Percentiles rank a stretch among this genome's conserved stretches.
These are phyloP conservation scores for Anomalospiza imberbis DNA, from an alignment of 2,797 vertebrate species.

Conservation along the genomic window DNA sequence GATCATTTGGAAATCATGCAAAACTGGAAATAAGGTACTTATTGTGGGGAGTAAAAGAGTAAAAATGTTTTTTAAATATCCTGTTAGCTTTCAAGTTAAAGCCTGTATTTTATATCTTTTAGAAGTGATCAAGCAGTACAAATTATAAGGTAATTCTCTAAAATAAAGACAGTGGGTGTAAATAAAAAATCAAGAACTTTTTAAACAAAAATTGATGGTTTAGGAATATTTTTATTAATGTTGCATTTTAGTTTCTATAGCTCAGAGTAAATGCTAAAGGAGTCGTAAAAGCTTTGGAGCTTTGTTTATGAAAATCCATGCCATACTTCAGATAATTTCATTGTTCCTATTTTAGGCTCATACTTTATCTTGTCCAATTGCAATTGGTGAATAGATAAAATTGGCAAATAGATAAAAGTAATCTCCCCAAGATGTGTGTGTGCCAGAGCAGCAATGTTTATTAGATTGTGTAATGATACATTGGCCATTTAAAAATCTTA, in stretches of 20 bases:
- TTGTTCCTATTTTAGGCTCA: not conserved
- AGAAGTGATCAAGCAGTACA: not conserved
- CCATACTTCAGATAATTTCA: not conserved
- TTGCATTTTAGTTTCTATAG: not conserved
- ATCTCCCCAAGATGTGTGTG: not conserved
- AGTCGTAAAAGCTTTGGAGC: not conserved
- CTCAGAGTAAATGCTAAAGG: not conserved
- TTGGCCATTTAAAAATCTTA: not conserved
- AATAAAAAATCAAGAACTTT: not conserved
- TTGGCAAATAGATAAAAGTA: conserved; percentile 2
- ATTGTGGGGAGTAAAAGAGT: not conserved
- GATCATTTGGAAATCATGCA: not conserved
- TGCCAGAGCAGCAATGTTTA: not conserved
- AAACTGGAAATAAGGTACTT: not conserved
- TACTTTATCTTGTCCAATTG: not conserved
- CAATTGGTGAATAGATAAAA: not conserved
- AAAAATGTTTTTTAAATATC: not conserved
- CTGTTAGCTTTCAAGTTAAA: not conserved
- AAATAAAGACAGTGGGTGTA: not conserved
- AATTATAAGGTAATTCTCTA: not conserved
- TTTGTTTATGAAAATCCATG: not conserved
- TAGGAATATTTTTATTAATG: not conserved
- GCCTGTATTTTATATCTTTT: not conserved
- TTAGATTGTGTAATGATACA: not conserved
- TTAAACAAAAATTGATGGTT: not conserved